phyloP scores from a whole-genome alignment of 2,888 invertebrate species.

The Aphodius sticticus region DNA sequence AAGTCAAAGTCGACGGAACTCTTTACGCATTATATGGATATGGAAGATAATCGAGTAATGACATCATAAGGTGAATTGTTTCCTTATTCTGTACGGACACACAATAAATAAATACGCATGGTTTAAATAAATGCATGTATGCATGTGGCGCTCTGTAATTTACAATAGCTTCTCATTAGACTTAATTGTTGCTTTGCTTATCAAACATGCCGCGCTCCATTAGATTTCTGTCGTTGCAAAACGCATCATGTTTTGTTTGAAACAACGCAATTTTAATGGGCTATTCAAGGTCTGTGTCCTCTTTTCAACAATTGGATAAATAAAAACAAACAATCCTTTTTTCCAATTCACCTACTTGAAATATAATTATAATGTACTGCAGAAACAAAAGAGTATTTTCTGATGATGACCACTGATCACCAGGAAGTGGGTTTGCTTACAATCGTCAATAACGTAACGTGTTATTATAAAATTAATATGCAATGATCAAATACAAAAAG shows the following conservation, averaged over 20 bases:
- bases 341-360: background rate
- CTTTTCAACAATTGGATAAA: background rate
- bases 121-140: background rate
- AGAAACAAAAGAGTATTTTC: background rate
- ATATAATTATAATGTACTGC: background rate
- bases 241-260: background rate
- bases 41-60: too few relatives aligned
- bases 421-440: background rate
- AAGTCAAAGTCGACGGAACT: too few relatives aligned
- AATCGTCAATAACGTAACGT: background rate
- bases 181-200: background rate
- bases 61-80: background rate
- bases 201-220: background rate
- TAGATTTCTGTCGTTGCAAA: background rate
- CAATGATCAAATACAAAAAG: background rate
- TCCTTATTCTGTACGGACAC: background rate
- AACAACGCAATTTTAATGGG: background rate
- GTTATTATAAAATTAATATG: background rate
- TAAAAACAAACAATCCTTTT: background rate
- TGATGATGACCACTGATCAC: background rate
- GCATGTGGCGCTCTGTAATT: background rate
- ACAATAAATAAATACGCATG: background rate
- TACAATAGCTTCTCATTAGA: background rate
- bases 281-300: background rate
- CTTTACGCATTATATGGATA: too few relatives aligned